phyloP scores from a whole-genome alignment of 2,113 vertebrate genomes.

The Prietella phreatophila region DNA sequence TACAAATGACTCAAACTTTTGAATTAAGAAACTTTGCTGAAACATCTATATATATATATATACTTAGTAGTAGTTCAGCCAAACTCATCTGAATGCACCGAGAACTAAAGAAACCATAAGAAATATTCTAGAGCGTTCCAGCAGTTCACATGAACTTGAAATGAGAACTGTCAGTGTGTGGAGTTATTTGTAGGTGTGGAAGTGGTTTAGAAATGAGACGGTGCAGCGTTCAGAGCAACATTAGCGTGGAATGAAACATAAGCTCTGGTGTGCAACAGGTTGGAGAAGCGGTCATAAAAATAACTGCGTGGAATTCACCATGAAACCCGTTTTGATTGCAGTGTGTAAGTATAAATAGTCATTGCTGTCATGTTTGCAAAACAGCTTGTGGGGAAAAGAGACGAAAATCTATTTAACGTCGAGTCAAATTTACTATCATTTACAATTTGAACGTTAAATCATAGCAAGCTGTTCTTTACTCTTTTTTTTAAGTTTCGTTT shows the following conservation, averaged over 20 bases:
- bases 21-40: neutral
- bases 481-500: no score
- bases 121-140: neutral
- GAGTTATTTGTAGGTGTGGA: neutral
- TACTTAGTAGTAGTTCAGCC: neutral
- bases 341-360: slow-evolving; percentile 5
- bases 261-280: no score
- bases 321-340: neutral
- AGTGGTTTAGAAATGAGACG: neutral
- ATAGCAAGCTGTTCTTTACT: neutral
- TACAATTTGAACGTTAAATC: neutral
- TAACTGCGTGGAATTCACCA: neutral
- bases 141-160: neutral
- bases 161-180: neutral
- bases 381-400: neutral
- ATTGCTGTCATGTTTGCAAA: neutral
- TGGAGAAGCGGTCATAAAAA: neutral
- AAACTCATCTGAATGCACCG: neutral
- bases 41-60: neutral
- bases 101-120: neutral
- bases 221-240: neutral
- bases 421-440: neutral
- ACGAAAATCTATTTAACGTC: neutral
- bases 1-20: neutral
- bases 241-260: no score